Evolutionary conservation across 2,888 invertebrate genomes (phyloP).

Genomic region (Notodonta dromedarius): DNA sequence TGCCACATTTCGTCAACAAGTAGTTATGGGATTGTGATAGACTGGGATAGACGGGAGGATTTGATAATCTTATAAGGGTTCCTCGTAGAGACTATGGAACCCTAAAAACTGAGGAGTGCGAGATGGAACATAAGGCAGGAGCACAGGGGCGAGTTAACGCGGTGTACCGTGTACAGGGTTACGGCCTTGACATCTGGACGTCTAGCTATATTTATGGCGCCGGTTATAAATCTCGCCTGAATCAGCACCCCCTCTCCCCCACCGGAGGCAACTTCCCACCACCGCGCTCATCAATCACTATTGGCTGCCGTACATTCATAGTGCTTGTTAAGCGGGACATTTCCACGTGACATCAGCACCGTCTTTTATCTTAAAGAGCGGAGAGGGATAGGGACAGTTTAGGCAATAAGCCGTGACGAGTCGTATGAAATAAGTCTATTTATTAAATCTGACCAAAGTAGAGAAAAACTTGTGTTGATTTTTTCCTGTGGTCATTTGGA

Average conservation of each 20-base stretch:
- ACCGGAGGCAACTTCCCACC: background rate
- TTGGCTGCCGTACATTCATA: background rate
- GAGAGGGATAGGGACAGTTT: background rate
- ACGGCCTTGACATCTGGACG: background rate
- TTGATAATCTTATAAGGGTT: too few species aligned
- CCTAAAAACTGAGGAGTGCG: too few species aligned
- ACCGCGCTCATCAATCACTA: conserved; percentile 1
- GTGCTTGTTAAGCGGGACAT: background rate
- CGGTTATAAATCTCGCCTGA: background rate
- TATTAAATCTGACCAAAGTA: too few species aligned
- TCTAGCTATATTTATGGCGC: background rate
- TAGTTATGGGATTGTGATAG: too few species aligned
- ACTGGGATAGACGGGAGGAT: too few species aligned
- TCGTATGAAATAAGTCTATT: too few species aligned
- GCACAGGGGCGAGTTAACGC: background rate
- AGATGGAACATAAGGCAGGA: too few species aligned
- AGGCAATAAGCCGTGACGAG: too few species aligned
- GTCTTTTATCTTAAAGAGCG: background rate
- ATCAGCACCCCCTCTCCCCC: background rate
- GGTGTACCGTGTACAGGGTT: background rate
- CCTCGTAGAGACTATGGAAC: too few species aligned
- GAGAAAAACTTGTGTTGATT: too few species aligned
- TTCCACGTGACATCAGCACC: background rate
- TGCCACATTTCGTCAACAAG: too few species aligned
- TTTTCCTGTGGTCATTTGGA: too few species aligned